Conservation (phyloP, 30 jellyfish, hydroid and myxozoan genomes). For the Nemopilema nomurai region DNA sequence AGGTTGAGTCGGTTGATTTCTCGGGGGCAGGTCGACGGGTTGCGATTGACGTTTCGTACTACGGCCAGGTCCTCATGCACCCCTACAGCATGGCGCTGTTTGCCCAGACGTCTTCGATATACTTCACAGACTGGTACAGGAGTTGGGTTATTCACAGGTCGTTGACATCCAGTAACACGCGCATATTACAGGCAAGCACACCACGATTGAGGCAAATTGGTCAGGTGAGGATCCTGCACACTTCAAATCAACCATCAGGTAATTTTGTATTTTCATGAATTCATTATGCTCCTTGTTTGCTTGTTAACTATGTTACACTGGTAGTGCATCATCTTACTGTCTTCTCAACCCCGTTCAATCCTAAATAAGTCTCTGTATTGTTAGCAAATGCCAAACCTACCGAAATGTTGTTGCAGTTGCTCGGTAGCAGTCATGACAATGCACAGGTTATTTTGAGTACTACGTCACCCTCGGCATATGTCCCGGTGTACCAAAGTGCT, state of each 20-base stretch:
- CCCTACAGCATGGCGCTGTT: constrained; percentile 74
- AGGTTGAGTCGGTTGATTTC: constrained; percentile 64
- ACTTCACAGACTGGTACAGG: constrained; percentile 79
- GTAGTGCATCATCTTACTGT: no score
- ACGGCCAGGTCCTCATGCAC: constrained; percentile 36
- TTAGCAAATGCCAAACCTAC: no score
- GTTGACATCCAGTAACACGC: background rate
- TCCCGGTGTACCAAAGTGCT: no score
- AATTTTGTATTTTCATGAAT: no score
- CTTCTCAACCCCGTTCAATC: no score
- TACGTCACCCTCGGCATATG: no score
- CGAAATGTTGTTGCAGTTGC: no score
- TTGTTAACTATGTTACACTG: no score
- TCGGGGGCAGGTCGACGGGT: constrained; percentile 58
- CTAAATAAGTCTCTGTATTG: no score
- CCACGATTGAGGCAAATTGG: constrained; percentile 46
- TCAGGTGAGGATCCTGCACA: constrained; percentile 61
- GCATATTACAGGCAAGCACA: background rate
- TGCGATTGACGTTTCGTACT: constrained; percentile 27
- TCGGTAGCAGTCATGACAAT: no score
- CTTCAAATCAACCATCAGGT: constrained; percentile 60
- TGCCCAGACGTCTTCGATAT: constrained; percentile 38
- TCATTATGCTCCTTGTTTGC: background rate
- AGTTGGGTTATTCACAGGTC: constrained; percentile 33
- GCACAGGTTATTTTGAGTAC: no score